A percentile compares a stretch with the other conserved stretches of the same genome.
phyloP scores from a whole-genome alignment of 2,888 invertebrate genomes.

The Neoscelio sp. region DNA sequence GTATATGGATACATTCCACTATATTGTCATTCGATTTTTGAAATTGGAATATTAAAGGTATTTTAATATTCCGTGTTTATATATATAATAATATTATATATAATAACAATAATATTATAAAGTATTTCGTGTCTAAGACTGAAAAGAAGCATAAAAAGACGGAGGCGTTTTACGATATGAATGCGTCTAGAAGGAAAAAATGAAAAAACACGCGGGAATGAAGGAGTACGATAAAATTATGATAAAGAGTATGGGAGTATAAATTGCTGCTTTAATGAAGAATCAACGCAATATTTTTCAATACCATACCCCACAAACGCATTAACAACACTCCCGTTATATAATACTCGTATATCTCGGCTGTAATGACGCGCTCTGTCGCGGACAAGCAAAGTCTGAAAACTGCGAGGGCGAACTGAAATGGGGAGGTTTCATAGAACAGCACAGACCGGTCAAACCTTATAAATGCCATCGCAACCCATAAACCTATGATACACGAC shows the following conservation, averaged over 20 bases:
- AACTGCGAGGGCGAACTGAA: constrained; percentile 36
- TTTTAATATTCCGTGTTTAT: too few relatives aligned
- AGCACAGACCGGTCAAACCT: constrained; percentile 38
- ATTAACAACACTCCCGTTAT: constrained; percentile 75
- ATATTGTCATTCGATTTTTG: constrained; percentile 18
- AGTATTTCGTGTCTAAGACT: too few relatives aligned
- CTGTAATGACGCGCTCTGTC: constrained; percentile 76
- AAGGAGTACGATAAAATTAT: constrained; percentile 6
- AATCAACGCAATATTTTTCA: constrained; percentile 75
- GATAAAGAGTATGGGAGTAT: constrained; percentile 28
- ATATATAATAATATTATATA: constrained; percentile 10
- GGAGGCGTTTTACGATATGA: too few relatives aligned
- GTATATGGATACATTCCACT: too few relatives aligned
- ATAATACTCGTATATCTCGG: constrained; percentile 76
- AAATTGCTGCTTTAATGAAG: constrained; percentile 69
- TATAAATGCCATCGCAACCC: constrained; percentile 40
- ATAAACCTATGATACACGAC: constrained; percentile 58
- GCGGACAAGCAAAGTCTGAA: constrained; percentile 61
- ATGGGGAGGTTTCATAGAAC: constrained; percentile 60
- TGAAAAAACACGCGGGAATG: constrained; percentile 5
- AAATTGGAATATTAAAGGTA: neutral
- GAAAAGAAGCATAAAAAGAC: too few relatives aligned
- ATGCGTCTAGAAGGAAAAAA: constrained; percentile 5
- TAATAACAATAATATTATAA: neutral
- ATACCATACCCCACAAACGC: constrained; percentile 74